Evolutionary conservation across 1,140 invertebrate genomes (phyloP).

Genomic region (Colletes gigas): DNA sequence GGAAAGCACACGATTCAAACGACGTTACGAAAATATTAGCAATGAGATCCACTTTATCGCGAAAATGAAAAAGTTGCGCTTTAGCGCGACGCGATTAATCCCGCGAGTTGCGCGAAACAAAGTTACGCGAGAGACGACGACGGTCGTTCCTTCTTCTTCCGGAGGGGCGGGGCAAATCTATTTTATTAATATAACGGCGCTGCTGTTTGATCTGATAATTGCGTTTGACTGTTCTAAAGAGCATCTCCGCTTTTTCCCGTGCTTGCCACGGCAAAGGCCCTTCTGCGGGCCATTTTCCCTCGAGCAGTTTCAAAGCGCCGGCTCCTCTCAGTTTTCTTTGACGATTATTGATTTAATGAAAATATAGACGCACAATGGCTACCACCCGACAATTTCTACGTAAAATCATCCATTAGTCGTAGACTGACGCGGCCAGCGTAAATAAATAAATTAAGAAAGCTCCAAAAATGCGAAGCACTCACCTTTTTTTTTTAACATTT

Average conservation of each 20-base stretch:
- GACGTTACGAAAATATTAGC: neutral
- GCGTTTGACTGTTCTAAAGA: conserved; percentile 64
- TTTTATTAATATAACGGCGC: conserved; percentile 75
- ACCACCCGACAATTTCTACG: neutral
- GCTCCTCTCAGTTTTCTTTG: neutral
- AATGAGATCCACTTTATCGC: conserved; percentile 35
- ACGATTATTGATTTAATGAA: conserved; percentile 31
- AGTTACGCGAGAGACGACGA: conserved; percentile 70
- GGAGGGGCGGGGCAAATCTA: conserved; percentile 70
- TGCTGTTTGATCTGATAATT: conserved; percentile 75
- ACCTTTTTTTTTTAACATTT: too few species aligned
- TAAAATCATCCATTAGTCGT: neutral
- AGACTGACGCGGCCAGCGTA: too few species aligned
- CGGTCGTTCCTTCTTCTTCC: conserved; percentile 53
- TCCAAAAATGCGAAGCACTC: too few species aligned
- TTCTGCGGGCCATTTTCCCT: conserved; percentile 24
- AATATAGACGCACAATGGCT: neutral
- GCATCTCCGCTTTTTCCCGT: conserved; percentile 41
- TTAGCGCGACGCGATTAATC: conserved; percentile 70
- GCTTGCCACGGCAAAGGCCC: conserved; percentile 27
- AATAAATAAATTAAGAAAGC: too few species aligned
- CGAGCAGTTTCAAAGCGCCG: conserved; percentile 3
- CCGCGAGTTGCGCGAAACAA: conserved; percentile 71
- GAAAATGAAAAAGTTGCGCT: conserved; percentile 47
- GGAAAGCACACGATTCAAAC: neutral